A percentile compares a stretch with the other conserved stretches of the same genome.
These are phyloP conservation scores for Fragum whitleyi DNA, from an alignment of 2,888 invertebrate genomes.

Conservation along the genomic window DNA sequence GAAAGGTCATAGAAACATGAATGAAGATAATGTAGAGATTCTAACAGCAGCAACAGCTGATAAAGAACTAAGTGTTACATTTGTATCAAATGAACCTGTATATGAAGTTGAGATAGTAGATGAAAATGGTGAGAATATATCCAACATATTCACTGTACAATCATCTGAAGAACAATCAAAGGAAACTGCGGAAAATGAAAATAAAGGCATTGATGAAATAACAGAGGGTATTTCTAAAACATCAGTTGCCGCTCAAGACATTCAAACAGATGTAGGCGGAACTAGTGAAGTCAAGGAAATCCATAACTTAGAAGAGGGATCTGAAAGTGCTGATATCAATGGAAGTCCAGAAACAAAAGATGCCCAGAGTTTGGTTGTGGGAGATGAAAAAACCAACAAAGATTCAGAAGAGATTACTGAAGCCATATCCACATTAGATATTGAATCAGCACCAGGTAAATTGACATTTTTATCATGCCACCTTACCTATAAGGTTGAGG, in stretches of 20 bases:
- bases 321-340: neutral
- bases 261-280: neutral
- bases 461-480: neutral
- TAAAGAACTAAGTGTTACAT: conserved; percentile 62
- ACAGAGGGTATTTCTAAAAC: conserved; percentile 10
- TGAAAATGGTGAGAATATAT: conserved; percentile 38
- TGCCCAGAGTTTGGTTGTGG: neutral
- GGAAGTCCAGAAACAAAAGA: neutral
- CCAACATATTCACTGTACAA: neutral
- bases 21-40: conserved; percentile 57
- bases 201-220: neutral
- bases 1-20: conserved; percentile 56
- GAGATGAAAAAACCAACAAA: neutral
- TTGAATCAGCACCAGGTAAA: conserved; percentile 30
- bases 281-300: neutral
- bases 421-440: neutral
- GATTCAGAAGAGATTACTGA: neutral
- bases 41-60: conserved; percentile 66
- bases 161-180: neutral
- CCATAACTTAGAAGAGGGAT: neutral
- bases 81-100: conserved; percentile 34
- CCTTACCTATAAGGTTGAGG: too few species aligned
- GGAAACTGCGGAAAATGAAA: neutral
- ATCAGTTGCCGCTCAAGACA: neutral
- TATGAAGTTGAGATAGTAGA: conserved; percentile 60